A percentile compares a stretch with the other conserved stretches of the same genome.
Evolutionary conservation across 2,888 invertebrate species (phyloP).

Genomic region (Anoncus sp.): DNA sequence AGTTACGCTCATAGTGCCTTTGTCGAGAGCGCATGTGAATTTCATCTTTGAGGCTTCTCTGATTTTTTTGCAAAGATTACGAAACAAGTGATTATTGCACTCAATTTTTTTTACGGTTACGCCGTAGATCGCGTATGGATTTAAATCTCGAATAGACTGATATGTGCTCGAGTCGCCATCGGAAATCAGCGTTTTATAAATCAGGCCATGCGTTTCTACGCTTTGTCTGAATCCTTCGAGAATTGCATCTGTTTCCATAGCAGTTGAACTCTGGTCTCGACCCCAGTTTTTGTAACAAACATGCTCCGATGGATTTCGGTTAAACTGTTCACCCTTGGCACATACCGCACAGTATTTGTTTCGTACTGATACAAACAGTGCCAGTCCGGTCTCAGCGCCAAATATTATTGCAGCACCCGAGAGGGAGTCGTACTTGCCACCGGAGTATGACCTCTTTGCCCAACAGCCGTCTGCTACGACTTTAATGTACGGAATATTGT

Average conservation of each 20-base stretch:
- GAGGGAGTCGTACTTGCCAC: constrained; percentile 36
- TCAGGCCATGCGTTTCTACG: constrained; percentile 19
- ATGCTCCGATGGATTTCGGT: constrained; percentile 55
- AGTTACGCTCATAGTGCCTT: not conserved
- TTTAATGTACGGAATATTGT: no score
- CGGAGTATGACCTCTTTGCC: constrained; percentile 49
- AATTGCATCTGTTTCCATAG: constrained; percentile 64
- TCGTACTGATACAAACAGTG: constrained; percentile 64
- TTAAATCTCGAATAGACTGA: constrained; percentile 65
- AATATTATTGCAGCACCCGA: constrained; percentile 35
- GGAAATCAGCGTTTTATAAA: constrained; percentile 28
- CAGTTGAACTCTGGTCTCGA: constrained; percentile 65
- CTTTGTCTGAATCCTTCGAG: constrained; percentile 43
- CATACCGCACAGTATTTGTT: constrained; percentile 69
- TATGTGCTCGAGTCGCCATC: constrained; percentile 76
- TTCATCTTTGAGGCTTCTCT: constrained; percentile 10
- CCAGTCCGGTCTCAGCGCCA: constrained; percentile 42
- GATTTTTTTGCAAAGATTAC: constrained; percentile 54
- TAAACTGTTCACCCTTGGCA: constrained; percentile 24
- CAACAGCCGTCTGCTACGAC: constrained; percentile 45
- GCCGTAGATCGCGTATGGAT: constrained; percentile 66
- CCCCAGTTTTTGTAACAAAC: constrained; percentile 70
- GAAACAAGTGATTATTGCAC: constrained; percentile 73
- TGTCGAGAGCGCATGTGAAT: not conserved
- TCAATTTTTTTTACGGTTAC: constrained; percentile 72